Evolutionary conservation across 1,140 invertebrate genomes (phyloP).

Genomic region (Dreissena rostriformis): DNA sequence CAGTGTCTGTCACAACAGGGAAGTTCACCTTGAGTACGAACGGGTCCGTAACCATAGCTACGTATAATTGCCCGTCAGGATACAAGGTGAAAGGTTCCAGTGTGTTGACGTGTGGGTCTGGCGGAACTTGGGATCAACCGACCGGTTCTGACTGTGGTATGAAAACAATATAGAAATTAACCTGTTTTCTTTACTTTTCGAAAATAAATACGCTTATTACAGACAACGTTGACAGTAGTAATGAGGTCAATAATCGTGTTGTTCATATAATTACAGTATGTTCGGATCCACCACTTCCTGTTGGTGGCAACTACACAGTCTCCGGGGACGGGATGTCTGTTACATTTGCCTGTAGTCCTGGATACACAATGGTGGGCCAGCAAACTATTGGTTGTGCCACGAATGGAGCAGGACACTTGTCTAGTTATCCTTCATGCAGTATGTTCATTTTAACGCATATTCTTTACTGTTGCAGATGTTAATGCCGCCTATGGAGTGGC

Average conservation of each 20-base stretch:
- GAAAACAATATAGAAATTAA: not conserved
- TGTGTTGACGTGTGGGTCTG: not conserved
- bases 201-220: not conserved
- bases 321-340: slow-evolving; percentile 15
- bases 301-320: slow-evolving; percentile 7
- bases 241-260: not conserved
- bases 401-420: slow-evolving; percentile 24
- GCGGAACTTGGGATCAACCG: slow-evolving; percentile 12
- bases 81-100: slow-evolving; percentile 8
- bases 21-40: not conserved
- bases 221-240: too few species aligned
- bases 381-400: slow-evolving; percentile 10
- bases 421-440: slow-evolving; percentile 17
- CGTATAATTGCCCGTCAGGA: slow-evolving; percentile 13
- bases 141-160: slow-evolving; percentile 30
- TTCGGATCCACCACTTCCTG: not conserved
- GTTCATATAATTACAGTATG: slow-evolving; percentile 17
- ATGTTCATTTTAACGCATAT: too few species aligned
- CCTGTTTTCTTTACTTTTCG: not conserved
- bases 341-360: slow-evolving; percentile 15
- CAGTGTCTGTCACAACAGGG: slow-evolving; percentile 21
- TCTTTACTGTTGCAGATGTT: too few species aligned
- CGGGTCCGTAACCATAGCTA: slow-evolving; percentile 16
- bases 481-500: too few species aligned
- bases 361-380: slow-evolving; percentile 32